Evolutionary conservation across 2,888 invertebrate species (phyloP).

Genomic region (Apamea monoglypha): DNA sequence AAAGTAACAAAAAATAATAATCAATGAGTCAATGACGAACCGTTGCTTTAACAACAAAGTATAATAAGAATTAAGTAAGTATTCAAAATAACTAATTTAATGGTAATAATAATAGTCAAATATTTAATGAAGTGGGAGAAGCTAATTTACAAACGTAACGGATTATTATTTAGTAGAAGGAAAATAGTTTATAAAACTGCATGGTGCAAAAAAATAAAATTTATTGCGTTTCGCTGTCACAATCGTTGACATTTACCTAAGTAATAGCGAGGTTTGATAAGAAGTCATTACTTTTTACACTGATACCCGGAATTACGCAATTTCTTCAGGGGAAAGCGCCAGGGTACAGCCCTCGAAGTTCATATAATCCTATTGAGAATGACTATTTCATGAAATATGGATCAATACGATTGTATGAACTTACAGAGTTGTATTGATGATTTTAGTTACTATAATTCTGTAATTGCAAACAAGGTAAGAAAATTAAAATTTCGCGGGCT

Average conservation of each 20-base stretch:
- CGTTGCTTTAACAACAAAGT: slow-evolving; percentile 33
- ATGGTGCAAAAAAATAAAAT: slow-evolving; percentile 24
- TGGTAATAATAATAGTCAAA: slow-evolving; percentile 9
- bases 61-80: slow-evolving; percentile 35
- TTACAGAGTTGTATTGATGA: too few species aligned
- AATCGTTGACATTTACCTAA: slow-evolving; percentile 9
- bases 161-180: neutral
- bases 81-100: slow-evolving; percentile 19
- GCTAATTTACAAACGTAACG: slow-evolving; percentile 34
- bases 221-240: slow-evolving; percentile 38
- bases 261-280: slow-evolving; percentile 5
- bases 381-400: neutral
- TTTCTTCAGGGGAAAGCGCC: neutral
- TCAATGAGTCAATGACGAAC: slow-evolving; percentile 38
- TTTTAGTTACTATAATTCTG: neutral
- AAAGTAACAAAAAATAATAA: slow-evolving; percentile 18
- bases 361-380: neutral
- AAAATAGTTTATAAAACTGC: slow-evolving; percentile 12
- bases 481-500: too few species aligned
- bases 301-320: slow-evolving; percentile 4
- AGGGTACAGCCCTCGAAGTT: neutral
- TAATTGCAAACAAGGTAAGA: neutral
- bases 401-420: neutral
- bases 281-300: slow-evolving; percentile 2
- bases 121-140: slow-evolving; percentile 10